These are phyloP conservation scores for Pseudochromis fuscus DNA, from an alignment of 2,797 vertebrate genomes.

Conservation along the genomic window DNA sequence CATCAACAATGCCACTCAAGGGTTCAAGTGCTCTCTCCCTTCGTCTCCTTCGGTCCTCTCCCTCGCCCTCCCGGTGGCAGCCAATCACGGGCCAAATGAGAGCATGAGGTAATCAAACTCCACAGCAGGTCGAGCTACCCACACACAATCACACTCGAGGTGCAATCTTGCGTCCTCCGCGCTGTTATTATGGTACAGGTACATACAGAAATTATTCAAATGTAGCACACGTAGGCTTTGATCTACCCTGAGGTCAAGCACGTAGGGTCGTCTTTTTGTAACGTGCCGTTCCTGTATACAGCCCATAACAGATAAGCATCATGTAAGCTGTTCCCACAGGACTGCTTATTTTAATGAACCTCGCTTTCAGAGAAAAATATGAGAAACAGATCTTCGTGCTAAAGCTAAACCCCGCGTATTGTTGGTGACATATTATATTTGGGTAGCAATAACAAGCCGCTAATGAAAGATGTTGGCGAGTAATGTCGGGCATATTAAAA, in stretches of 20 bases:
- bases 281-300: not conserved
- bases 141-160: not conserved
- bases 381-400: slow-evolving; percentile 14
- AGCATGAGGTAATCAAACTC: slow-evolving; percentile 51
- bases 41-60: slow-evolving; percentile 25
- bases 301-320: not conserved
- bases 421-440: slow-evolving; percentile 47
- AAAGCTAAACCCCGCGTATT: slow-evolving; percentile 37
- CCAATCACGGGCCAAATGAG: slow-evolving; percentile 41
- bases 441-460: slow-evolving; percentile 50
- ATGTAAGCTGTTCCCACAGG: slow-evolving; percentile 1
- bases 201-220: not conserved
- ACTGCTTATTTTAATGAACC: slow-evolving; percentile 35
- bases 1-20: slow-evolving; percentile 56
- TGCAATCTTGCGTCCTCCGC: not conserved
- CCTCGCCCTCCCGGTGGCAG: not conserved
- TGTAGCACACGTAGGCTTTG: not conserved
- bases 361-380: slow-evolving; percentile 6
- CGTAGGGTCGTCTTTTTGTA: not conserved
- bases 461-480: slow-evolving; percentile 59
- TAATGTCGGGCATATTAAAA: slow-evolving; percentile 67
- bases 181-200: not conserved
- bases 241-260: not conserved
- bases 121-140: slow-evolving; percentile 5
- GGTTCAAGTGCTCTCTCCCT: slow-evolving; percentile 54